Percentiles rank a stretch among this genome's conserved stretches.
These are phyloP conservation scores for Oxycera nigricornis DNA, from an alignment of 2,888 invertebrate species.

Conservation along the genomic window DNA sequence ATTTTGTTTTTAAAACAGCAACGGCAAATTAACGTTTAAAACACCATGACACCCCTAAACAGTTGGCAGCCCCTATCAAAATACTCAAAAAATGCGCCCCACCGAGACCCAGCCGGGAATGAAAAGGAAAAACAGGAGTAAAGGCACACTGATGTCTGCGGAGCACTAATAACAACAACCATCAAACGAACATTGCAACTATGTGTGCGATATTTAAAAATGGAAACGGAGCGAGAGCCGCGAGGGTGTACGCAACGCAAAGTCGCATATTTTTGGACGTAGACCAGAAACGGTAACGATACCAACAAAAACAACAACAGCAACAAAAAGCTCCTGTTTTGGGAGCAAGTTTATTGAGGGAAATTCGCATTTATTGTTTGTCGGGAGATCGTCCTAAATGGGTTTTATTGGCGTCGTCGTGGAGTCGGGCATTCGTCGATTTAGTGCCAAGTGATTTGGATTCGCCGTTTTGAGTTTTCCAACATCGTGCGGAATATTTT, in stretches of 20 bases:
- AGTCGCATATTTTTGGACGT: constrained; percentile 44
- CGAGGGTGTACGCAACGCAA: constrained; percentile 16
- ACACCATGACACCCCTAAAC: background rate
- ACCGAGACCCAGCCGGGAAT: background rate
- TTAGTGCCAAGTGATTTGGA: constrained; percentile 40
- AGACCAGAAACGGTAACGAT: constrained; percentile 35
- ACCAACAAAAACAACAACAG: constrained; percentile 26
- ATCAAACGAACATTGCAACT: constrained; percentile 41
- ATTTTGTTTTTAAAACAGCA: no score
- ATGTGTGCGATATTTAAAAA: constrained; percentile 46
- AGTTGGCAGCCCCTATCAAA: constrained; percentile 2
- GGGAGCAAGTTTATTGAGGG: constrained; percentile 43
- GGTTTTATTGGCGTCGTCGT: constrained; percentile 46
- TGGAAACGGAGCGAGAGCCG: constrained; percentile 35
- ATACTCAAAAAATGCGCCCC: background rate
- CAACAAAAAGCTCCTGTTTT: constrained; percentile 38
- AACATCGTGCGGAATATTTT: constrained; percentile 19
- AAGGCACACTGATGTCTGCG: constrained; percentile 1
- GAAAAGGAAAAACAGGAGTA: constrained; percentile 20
- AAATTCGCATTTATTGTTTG: constrained; percentile 47
- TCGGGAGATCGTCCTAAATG: constrained; percentile 45
- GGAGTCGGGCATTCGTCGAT: constrained; percentile 30
- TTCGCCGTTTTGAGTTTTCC: constrained; percentile 14
- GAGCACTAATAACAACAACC: constrained; percentile 36
- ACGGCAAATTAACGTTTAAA: no score